Conservation (phyloP, 2,888 invertebrate species). For the Octodonta nipae region DNA sequence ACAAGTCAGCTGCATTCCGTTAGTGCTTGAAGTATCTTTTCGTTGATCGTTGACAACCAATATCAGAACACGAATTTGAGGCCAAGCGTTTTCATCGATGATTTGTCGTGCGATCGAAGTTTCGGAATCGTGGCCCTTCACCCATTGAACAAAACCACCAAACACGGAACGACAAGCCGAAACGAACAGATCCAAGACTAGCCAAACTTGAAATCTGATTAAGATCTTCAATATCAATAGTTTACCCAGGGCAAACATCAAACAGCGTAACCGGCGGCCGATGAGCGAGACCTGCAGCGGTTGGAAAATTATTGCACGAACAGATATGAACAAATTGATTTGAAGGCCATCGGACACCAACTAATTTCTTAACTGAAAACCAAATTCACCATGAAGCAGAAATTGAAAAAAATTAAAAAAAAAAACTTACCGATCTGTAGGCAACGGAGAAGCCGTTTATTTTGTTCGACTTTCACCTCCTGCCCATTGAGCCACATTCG, state of each 20-base stretch:
- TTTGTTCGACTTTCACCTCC: conserved; percentile 60
- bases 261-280: conserved; percentile 96
- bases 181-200: too few relatives aligned
- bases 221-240: too few relatives aligned
- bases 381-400: too few relatives aligned
- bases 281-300: conserved; percentile 97
- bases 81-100: conserved; percentile 67
- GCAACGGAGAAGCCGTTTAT: conserved; percentile 62
- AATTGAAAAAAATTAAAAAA: too few relatives aligned
- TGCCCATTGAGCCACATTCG: conserved; percentile 82
- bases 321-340: conserved; percentile 68
- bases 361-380: conserved; percentile 39
- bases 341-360: conserved; percentile 32
- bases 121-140: conserved; percentile 54
- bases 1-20: conserved; percentile 73
- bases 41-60: conserved; percentile 72
- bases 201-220: too few relatives aligned
- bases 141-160: conserved; percentile 68
- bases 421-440: conserved; percentile 45
- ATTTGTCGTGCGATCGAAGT: conserved; percentile 71
- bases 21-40: conserved; percentile 76
- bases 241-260: conserved; percentile 68
- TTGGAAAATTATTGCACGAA: conserved; percentile 94
- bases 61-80: conserved; percentile 76
- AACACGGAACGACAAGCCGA: too few relatives aligned